These are phyloP conservation scores for Dendroctonus valens DNA, from an alignment of 1,140 invertebrate genomes.

Conservation along the genomic window DNA sequence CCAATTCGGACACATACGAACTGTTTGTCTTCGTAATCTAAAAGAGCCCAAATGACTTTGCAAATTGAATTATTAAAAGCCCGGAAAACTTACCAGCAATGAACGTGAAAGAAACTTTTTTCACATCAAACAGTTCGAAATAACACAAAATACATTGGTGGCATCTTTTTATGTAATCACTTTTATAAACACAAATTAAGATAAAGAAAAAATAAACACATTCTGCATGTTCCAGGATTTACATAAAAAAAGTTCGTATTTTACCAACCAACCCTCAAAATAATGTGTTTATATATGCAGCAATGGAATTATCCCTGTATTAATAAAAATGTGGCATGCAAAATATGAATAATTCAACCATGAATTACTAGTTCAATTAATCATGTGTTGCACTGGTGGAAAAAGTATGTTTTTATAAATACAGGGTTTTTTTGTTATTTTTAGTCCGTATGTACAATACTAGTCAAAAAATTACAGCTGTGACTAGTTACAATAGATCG, in stretches of 20 bases:
- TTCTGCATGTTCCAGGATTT: constrained; percentile 30
- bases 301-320: not conserved
- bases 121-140: too few species aligned
- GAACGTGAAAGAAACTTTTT: too few species aligned
- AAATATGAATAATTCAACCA: not conserved
- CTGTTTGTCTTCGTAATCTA: too few species aligned
- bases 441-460: not conserved
- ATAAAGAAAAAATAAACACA: constrained; percentile 38
- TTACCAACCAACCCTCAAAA: not conserved
- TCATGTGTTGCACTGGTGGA: not conserved
- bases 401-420: not conserved
- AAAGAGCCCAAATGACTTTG: too few species aligned
- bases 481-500: constrained; percentile 1
- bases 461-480: not conserved
- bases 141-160: not conserved
- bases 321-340: not conserved
- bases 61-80: too few species aligned
- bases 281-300: not conserved
- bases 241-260: constrained; percentile 21
- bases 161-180: constrained; percentile 9
- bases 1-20: too few species aligned
- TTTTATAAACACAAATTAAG: constrained; percentile 19
- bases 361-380: not conserved
- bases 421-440: not conserved
- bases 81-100: too few species aligned